Evolutionary conservation across 2,113 vertebrate species (phyloP).

Genomic region (Amia ocellicauda): DNA sequence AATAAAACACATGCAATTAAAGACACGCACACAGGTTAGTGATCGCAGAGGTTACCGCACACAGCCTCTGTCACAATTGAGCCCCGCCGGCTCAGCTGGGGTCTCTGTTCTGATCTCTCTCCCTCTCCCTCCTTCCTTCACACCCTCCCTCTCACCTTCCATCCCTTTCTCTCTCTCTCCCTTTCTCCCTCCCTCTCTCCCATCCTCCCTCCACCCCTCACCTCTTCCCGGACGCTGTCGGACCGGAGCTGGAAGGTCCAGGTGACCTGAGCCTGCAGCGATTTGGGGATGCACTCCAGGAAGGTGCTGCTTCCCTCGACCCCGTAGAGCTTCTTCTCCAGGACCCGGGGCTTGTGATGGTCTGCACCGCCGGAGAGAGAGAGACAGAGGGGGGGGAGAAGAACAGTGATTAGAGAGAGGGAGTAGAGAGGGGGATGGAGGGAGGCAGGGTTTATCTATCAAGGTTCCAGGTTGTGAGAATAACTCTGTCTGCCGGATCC

Average conservation of each 20-base stretch:
- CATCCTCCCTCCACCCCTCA: constrained; percentile 38
- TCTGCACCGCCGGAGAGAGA: constrained; percentile 57
- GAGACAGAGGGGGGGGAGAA: not conserved
- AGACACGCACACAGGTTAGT: not conserved
- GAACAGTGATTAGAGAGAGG: not conserved
- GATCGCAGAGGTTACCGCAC: no score
- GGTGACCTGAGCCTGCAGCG: constrained; percentile 80
- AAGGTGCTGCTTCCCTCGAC: constrained; percentile 91
- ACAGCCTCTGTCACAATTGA: no score
- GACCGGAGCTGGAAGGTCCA: constrained; percentile 83
- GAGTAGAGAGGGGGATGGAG: not conserved
- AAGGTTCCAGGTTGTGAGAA: no score
- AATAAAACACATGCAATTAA: not conserved
- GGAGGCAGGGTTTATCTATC: constrained; percentile 21
- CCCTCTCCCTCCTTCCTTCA: not conserved
- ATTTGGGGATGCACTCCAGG: constrained; percentile 92
- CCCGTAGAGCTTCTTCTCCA: constrained; percentile 80
- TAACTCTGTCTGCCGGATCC: no score
- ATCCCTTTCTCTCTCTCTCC: not conserved
- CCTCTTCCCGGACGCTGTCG: constrained; percentile 71
- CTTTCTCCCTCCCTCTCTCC: not conserved
- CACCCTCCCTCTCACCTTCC: not conserved
- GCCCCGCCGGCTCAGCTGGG: no score
- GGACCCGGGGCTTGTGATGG: constrained; percentile 63
- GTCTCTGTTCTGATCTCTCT: constrained; percentile 11